Percentiles rank a stretch among this genome's conserved stretches.
Evolutionary conservation across 1,140 invertebrate genomes (phyloP).

Genomic region (Gryon sp.): DNA sequence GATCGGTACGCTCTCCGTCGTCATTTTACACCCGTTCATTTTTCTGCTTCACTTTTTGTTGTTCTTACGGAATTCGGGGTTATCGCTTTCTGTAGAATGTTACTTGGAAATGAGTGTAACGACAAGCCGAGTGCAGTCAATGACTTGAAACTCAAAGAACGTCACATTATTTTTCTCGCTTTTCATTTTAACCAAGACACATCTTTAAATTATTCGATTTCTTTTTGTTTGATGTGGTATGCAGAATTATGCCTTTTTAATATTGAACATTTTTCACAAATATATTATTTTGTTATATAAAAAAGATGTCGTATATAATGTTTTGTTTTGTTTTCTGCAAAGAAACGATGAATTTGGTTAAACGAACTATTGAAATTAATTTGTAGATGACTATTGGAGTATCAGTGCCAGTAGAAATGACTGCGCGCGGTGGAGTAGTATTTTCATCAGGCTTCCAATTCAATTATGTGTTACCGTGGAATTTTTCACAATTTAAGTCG

Average conservation of each 20-base stretch:
- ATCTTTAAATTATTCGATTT: conserved; percentile 1
- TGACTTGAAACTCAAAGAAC: conserved; percentile 6
- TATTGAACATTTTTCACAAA: no score
- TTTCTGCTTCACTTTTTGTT: conserved; percentile 8
- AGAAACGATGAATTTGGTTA: no score
- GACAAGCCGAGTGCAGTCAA: not conserved
- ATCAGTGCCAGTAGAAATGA: conserved; percentile 71
- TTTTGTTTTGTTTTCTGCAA: no score
- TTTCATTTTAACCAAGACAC: conserved; percentile 4
- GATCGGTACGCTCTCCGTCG: conserved; percentile 26
- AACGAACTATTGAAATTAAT: conserved; percentile 19
- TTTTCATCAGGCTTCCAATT: conserved; percentile 74
- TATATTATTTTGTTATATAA: no score
- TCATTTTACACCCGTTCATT: conserved; percentile 6
- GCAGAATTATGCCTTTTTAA: not conserved
- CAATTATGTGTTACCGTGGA: conserved; percentile 75
- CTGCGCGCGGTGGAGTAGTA: conserved; percentile 69
- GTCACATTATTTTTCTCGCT: not conserved
- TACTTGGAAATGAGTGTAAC: conserved; percentile 8
- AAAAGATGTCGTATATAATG: no score
- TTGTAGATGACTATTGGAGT: conserved; percentile 72
- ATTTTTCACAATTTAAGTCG: conserved; percentile 73
- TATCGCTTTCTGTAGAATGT: conserved; percentile 9
- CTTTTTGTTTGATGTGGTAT: not conserved
- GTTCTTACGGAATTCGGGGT: not conserved